A percentile compares a stretch with the other conserved stretches of the same genome.
These are phyloP conservation scores for Galerucella calmariensis DNA, from an alignment of 2,888 invertebrate species.

Conservation along the genomic window DNA sequence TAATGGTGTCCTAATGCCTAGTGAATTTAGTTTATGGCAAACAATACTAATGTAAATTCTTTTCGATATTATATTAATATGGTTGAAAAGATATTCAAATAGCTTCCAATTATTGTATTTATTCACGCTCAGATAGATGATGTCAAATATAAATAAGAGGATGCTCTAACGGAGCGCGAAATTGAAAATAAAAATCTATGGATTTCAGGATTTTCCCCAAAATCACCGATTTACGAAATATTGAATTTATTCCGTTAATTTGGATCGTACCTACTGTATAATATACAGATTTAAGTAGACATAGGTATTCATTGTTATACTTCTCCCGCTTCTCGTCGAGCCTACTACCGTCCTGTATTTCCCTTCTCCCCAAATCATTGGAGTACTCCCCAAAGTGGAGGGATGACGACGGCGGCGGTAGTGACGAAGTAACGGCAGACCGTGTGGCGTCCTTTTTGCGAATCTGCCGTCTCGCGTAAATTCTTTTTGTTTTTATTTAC, in stretches of 20 bases:
- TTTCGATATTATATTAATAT: too few relatives aligned
- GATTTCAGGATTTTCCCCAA: too few relatives aligned
- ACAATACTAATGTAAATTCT: too few relatives aligned
- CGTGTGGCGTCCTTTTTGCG: conserved; percentile 53
- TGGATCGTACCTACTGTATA: background rate
- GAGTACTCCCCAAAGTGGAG: conserved; percentile 36
- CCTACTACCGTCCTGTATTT: conserved; percentile 29
- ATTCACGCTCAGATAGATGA: too few relatives aligned
- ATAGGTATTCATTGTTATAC: background rate
- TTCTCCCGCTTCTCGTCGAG: background rate
- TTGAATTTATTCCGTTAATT: background rate
- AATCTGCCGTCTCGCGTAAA: conserved; percentile 56
- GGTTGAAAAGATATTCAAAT: too few relatives aligned
- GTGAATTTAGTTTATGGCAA: too few relatives aligned
- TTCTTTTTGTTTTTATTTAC: conserved; percentile 23
- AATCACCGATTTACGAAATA: too few relatives aligned
- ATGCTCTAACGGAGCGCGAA: too few relatives aligned
- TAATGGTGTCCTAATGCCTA: too few relatives aligned
- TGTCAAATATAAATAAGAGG: too few relatives aligned
- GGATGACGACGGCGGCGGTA: conserved; percentile 45
- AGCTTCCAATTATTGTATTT: too few relatives aligned
- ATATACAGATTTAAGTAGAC: background rate
- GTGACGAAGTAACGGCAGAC: conserved; percentile 59
- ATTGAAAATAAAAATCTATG: too few relatives aligned
- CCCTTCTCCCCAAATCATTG: conserved; percentile 21